phyloP scores from a whole-genome alignment of 2,113 vertebrate genomes.

The Smithornis capensis region DNA sequence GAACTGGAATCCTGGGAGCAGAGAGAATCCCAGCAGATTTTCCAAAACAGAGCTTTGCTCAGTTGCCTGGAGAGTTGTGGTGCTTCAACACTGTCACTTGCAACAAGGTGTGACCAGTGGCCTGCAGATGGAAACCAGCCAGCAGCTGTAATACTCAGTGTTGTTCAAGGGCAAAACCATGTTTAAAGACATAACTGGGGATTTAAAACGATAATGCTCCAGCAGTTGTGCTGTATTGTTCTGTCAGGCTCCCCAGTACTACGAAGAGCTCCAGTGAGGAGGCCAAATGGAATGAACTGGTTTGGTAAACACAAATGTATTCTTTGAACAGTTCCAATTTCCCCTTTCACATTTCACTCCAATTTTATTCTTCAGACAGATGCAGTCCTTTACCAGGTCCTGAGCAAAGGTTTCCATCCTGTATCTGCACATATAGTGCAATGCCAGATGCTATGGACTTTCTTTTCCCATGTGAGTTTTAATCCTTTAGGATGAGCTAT shows the following conservation, averaged over 20 bases:
- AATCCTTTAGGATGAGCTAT: neutral
- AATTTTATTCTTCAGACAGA: neutral
- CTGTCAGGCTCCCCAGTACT: neutral
- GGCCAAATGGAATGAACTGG: neutral
- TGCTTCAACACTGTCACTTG: neutral
- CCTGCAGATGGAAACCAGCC: neutral
- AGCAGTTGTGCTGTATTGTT: neutral
- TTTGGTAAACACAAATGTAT: neutral
- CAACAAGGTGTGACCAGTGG: neutral
- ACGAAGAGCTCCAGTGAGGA: neutral
- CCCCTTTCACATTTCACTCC: neutral
- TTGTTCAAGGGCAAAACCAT: neutral
- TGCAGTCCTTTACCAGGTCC: neutral
- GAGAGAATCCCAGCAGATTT: neutral
- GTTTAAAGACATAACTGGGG: neutral
- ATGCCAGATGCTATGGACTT: neutral
- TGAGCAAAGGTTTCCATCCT: neutral
- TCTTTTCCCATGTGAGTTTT: neutral
- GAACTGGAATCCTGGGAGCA: rapidly evolving
- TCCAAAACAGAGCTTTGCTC: neutral
- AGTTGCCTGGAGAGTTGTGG: neutral
- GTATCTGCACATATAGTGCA: neutral
- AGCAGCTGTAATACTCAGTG: neutral
- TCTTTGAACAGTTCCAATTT: neutral
- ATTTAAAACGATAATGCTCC: neutral